Base-by-base conservation (phyloP, 2,113 vertebrate species). In the Myotis davidii region DNA sequence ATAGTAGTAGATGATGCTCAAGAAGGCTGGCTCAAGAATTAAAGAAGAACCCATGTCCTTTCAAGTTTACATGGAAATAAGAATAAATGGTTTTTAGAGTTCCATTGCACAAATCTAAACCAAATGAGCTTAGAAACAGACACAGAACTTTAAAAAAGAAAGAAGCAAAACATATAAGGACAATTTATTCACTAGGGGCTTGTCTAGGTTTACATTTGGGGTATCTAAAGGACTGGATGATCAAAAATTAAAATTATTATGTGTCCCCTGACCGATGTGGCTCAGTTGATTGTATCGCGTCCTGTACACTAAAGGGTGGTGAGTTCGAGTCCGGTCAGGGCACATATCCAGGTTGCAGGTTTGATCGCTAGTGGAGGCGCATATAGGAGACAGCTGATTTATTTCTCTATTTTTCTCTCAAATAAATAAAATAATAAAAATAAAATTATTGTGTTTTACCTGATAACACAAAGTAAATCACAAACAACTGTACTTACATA, bases 381-480 rank as follows among this genome's bases (percentile, higher is more conserved):
- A n/a, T 67, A 17, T 16, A 67, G 14, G 64, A 67, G 64, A 32
- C 32, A 67, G 64, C 64, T 2, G 1, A 67, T 16, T 17, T 14
- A 18, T 69, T 34, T 34, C 64, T 65, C 13, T 65, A 17, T 34
- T 16, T 69, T 34, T 69, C 67, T 69, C 29, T 67, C 32, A 67
- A 56, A n/a, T n/a, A 32, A n/a, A 67, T n/a, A 17, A 67, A 67
- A 67, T n/a, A 67, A 67, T 65, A 65, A 67, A 67, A 67, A 65
- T 65, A 77, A 82, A 29, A 34, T 78, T 18, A 89, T 65, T 88
- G 32, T 90, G 64, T 93, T 96, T 93, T 86, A 94, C 11, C 72
- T 81, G 61, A 81, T 64, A 77, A 93, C n/a, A 48, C n/a, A 78
- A 73, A 97, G 11, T 74, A 29, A 85, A 90, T 84, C 37, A 64